phyloP scores from a whole-genome alignment of 2,888 invertebrate species.

The Drosophila ezoana region DNA sequence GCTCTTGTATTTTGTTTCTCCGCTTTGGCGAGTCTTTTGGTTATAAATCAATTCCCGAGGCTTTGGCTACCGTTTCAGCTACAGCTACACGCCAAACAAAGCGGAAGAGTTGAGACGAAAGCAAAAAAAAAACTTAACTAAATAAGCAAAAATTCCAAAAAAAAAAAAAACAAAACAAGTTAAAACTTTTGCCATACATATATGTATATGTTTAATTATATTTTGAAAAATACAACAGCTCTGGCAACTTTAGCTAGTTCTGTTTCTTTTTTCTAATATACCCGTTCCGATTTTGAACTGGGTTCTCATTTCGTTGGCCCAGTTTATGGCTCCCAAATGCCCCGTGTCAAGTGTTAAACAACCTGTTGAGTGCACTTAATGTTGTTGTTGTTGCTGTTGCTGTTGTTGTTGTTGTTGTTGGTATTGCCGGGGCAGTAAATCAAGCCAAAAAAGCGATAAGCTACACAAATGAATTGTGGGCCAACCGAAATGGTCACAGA shows the following conservation, averaged over 20 bases:
- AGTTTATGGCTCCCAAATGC: constrained; percentile 26
- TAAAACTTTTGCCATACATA: constrained; percentile 22
- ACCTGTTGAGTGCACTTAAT: constrained; percentile 67
- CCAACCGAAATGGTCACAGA: constrained; percentile 59
- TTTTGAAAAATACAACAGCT: no score
- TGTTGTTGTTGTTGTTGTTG: constrained; percentile 28
- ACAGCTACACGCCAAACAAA: constrained; percentile 11
- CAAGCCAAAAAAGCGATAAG: constrained; percentile 78
- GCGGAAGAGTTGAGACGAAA: constrained; percentile 24
- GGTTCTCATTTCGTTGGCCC: constrained; percentile 14
- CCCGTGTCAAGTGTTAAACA: constrained; percentile 53
- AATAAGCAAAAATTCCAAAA: constrained; percentile 5
- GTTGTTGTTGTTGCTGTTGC: constrained; percentile 25
- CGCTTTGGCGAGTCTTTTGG: constrained; percentile 63
- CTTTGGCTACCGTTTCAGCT: constrained; percentile 66
- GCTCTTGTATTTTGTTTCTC: constrained; percentile 33
- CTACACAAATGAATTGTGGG: constrained; percentile 72
- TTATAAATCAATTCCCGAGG: constrained; percentile 73
- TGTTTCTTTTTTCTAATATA: not conserved
- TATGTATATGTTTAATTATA: constrained; percentile 9
- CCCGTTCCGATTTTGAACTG: not conserved
- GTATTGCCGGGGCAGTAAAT: constrained; percentile 65
- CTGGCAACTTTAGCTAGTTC: no score
- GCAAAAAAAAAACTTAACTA: constrained; percentile 16
- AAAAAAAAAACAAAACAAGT: constrained; percentile 1